These are phyloP conservation scores for Apaloderma vittatum DNA, from an alignment of 2,113 vertebrate genomes.

Conservation along the genomic window DNA sequence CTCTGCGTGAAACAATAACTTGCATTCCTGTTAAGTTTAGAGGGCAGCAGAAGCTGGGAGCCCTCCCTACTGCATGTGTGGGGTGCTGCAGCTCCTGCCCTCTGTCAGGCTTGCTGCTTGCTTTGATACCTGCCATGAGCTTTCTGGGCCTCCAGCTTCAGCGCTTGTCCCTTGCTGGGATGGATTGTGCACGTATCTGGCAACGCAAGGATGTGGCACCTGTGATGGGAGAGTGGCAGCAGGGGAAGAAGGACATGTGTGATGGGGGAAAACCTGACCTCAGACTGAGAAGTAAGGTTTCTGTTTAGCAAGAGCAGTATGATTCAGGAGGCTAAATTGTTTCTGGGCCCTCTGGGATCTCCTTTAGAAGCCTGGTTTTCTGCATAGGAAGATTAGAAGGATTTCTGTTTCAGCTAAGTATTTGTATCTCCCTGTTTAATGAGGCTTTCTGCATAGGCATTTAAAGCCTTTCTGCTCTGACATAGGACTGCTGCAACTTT, in stretches of 20 bases:
- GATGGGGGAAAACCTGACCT: background rate
- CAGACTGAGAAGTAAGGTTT: background rate
- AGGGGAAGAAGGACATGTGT: background rate
- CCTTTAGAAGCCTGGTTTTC: constrained; percentile 17
- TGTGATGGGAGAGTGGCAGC: background rate
- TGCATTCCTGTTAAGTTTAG: background rate
- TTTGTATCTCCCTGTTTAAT: background rate
- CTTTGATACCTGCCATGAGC: background rate
- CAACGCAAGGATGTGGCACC: background rate
- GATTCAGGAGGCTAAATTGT: constrained; percentile 31
- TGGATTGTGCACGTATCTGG: background rate
- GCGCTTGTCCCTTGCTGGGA: background rate
- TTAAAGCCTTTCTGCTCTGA: background rate
- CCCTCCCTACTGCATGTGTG: background rate
- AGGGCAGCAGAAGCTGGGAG: constrained; percentile 12
- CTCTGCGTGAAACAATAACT: constrained; percentile 35
- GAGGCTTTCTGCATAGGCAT: background rate
- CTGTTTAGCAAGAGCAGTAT: background rate
- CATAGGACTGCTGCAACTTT: background rate
- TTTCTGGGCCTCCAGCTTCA: background rate
- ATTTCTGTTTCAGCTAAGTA: background rate
- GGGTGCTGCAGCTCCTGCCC: background rate
- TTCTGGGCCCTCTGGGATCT: constrained; percentile 32
- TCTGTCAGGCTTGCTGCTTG: background rate
- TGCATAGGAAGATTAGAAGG: constrained; percentile 49